Base-by-base conservation (phyloP, 2,797 vertebrate genomes). In the Pseudomugil gertrudae region DNA sequence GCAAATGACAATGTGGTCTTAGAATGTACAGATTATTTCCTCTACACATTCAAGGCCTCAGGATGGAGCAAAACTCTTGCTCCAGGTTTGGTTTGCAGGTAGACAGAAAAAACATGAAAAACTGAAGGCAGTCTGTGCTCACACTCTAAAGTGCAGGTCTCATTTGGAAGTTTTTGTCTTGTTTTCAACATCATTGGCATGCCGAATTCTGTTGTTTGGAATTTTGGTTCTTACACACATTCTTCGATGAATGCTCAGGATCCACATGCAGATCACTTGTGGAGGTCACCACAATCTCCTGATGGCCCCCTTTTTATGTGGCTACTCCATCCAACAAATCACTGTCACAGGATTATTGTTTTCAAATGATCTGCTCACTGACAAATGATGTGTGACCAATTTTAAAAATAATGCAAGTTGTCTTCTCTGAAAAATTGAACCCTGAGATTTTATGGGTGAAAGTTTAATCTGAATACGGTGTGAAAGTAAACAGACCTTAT, bases 101-200 rank as follows among this genome's bases (percentile, higher is more conserved):
- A 90, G 87, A 87, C 86, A 84, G 88, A 91, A 92, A 72, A 90
- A 74, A 86, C 77, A 88, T 3, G 63, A 63, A 89, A 89, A 87
- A 88, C 80, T 88, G 79, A 68, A 85, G 57, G 63, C 84, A 88
- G 89, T 90, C 90, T 69, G 75, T 8, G 69, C 74, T 82, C 72
- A 76, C 36, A 0, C 76, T 67, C 70, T 76, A 72, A 65, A 79
- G 59, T 64, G 64, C 68, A 71, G 17, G 4, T 72, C 54, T 72
- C 69, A 77, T 80, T 72, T 79, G 67, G 83, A 83, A 79, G 40
- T 23, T 1, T 35, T 81, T 62, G 43, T 50, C 62, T 64, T 71
- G 72, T 69, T 79, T 84, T 81, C 45, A 67, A 69, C 66, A 9
- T 79, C 36, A 17, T 10, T 48, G 78, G 67, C 13, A 21, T 60